Evolutionary conservation across 2,113 vertebrate species (phyloP).

Genomic region (Erpornis zantholeuca): DNA sequence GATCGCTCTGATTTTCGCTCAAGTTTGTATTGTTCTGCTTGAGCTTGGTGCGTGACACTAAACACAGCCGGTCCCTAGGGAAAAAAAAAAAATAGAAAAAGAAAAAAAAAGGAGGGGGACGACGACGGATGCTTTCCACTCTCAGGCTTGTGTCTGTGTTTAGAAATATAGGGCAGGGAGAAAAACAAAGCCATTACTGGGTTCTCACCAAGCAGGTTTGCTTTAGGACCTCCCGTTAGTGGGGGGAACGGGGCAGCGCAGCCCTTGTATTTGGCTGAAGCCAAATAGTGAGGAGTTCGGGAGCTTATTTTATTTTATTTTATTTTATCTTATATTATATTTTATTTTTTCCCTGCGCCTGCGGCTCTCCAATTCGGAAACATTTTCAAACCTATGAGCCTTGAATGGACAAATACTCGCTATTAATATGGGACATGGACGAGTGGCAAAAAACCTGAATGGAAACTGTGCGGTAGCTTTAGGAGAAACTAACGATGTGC

Average conservation of each 20-base stretch:
- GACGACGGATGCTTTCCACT: background rate
- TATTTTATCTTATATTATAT: too few species aligned
- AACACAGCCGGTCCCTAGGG: background rate
- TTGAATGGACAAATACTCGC: constrained; percentile 69
- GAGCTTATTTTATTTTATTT: too few species aligned
- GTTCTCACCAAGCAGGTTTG: constrained; percentile 50
- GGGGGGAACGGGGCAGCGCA: background rate
- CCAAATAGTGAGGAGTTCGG: background rate
- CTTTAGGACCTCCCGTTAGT: constrained; percentile 42
- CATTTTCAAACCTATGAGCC: constrained; percentile 67
- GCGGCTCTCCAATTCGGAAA: constrained; percentile 47
- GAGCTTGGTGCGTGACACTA: background rate
- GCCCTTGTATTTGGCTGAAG: background rate
- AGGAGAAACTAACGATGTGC: constrained; percentile 67
- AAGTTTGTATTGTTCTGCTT: background rate
- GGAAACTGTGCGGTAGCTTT: constrained; percentile 60
- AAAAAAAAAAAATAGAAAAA: too few species aligned
- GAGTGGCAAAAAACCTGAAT: constrained; percentile 74
- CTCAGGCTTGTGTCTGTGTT: background rate
- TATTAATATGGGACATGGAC: constrained; percentile 72
- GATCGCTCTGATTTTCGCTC: background rate
- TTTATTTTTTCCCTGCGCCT: background rate
- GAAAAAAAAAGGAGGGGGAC: background rate
- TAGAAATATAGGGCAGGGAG: background rate
- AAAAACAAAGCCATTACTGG: constrained; percentile 45